Evolutionary conservation across 92 coral and sea anemone genomes (phyloP).

Genomic region (Palythoa grandis): DNA sequence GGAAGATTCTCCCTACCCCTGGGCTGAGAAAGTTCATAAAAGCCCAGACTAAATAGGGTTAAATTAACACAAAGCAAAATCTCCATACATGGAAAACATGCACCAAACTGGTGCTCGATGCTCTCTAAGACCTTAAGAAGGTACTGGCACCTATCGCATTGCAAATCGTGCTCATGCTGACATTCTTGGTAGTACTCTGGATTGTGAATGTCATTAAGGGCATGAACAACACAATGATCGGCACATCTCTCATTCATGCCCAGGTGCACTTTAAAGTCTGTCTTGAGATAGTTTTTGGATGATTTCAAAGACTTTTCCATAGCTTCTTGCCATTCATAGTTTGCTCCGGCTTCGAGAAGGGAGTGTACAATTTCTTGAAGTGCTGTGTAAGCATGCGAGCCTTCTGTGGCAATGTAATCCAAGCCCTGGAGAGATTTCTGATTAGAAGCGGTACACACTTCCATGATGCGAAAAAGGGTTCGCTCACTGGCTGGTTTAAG

Average conservation of each 20-base stretch:
- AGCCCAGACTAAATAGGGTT: no score
- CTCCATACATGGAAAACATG: no score
- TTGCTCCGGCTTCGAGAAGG: slow-evolving; percentile 6
- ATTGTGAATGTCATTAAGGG: background rate
- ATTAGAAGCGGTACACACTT: background rate
- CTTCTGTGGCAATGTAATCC: slow-evolving; percentile 6
- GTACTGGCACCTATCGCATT: slow-evolving; percentile 17
- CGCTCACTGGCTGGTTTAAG: slow-evolving; percentile 47
- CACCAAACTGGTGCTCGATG: no score
- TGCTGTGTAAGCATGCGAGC: background rate
- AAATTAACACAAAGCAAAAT: no score
- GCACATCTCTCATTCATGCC: slow-evolving; percentile 1
- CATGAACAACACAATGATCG: slow-evolving; percentile 8
- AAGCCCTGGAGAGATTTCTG: slow-evolving; percentile 18
- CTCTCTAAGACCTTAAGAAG: background rate
- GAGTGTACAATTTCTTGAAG: background rate
- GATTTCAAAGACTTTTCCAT: background rate
- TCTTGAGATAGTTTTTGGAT: background rate
- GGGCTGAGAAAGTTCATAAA: no score
- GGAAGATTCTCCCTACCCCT: no score
- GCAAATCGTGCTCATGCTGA: background rate
- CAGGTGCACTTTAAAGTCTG: background rate
- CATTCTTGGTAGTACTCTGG: background rate
- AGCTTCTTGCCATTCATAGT: background rate
- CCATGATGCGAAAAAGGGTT: slow-evolving; percentile 15